Base-by-base conservation (phyloP, 2,888 invertebrate species). In the Timema cristinae region DNA sequence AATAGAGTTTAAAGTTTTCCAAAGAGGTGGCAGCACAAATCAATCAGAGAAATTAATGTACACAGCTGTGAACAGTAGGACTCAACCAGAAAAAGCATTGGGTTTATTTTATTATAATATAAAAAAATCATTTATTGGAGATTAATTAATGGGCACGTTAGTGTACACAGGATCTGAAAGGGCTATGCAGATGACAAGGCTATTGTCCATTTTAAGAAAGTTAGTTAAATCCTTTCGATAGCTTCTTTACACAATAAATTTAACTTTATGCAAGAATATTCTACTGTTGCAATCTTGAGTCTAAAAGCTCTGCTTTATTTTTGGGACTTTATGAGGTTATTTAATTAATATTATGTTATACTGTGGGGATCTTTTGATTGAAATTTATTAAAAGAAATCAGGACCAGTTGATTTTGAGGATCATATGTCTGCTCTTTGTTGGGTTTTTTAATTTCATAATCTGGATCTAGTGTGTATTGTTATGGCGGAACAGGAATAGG, bases 251-350 rank as follows among this genome's bases (percentile, higher is more conserved):
- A 61, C 61, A 61, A 4, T 5, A 5, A 61, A 15, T 61, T 61
- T 61, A 32, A 32, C 32, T 32, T 32, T 4, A 32, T 1, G 32
- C 5, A 61, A 61, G 61, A 61, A 61, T 15, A 61, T 61, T 61
- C 1, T 61, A 32, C 32, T 61, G 5, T 32, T 32, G 32, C 32
- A 32, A 32, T 32, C 4, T 61, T 61, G 61, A 61, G 2, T 5
- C 61, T 32, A 61, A 32, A 61, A 61, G 61, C 61, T 61, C 61
- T 61, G 61, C 61, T 61, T 61, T 61, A 32, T 61, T 32, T 61
- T 61, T 61, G 32, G 15, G 32, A 5, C 61, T 61, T 4, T 15
- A 61, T 61, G 15, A 61, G 5, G 32, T 61, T 5, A 61, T 61
- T 61, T 61, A 61, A 32, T 61, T 61, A 10, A 61, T 15, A 1